These are phyloP conservation scores for Heterodera schachtii DNA, from an alignment of 1,140 invertebrate genomes.

Conservation along the genomic window DNA sequence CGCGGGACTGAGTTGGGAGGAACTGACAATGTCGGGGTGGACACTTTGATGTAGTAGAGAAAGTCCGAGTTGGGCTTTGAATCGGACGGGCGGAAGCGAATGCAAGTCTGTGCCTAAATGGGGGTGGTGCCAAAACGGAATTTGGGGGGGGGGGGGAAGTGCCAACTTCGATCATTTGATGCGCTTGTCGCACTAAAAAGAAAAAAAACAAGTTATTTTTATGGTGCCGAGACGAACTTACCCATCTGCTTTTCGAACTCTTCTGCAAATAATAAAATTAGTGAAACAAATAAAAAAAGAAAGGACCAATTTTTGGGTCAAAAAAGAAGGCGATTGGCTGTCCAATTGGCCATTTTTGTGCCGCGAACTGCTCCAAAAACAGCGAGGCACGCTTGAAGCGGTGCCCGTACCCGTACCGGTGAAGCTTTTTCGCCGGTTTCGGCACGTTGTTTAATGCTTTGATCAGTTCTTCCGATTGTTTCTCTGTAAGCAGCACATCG, in stretches of 20 bases:
- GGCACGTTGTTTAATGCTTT: conserved; percentile 50
- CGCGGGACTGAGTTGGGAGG: not conserved
- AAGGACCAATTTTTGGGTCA: conserved; percentile 41
- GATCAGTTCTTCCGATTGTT: conserved; percentile 41
- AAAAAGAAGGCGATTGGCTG: conserved; percentile 51
- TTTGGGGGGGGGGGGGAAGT: not conserved
- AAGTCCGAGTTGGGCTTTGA: conserved; percentile 42
- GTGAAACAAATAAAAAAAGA: not conserved
- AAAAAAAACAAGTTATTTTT: not conserved
- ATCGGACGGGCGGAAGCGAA: conserved; percentile 45
- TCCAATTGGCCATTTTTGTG: conserved; percentile 42
- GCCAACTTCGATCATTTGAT: conserved; percentile 31
- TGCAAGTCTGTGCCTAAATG: conserved; percentile 49
- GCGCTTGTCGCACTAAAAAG: conserved; percentile 44
- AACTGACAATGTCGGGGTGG: conserved; percentile 55
- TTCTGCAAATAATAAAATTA: conserved; percentile 26
- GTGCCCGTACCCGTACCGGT: conserved; percentile 19
- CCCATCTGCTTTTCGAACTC: conserved; percentile 32
- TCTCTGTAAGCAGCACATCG: conserved; percentile 52
- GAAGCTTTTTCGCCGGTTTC: not conserved
- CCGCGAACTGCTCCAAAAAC: conserved; percentile 22
- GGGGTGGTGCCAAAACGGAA: conserved; percentile 23
- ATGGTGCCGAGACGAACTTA: not conserved
- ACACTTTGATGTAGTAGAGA: conserved; percentile 55
- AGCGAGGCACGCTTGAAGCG: conserved; percentile 18